A percentile compares a stretch with the other conserved stretches of the same genome.
These are phyloP conservation scores for Cardiocondyla obscurior DNA, from an alignment of 1,140 invertebrate species.

Conservation along the genomic window DNA sequence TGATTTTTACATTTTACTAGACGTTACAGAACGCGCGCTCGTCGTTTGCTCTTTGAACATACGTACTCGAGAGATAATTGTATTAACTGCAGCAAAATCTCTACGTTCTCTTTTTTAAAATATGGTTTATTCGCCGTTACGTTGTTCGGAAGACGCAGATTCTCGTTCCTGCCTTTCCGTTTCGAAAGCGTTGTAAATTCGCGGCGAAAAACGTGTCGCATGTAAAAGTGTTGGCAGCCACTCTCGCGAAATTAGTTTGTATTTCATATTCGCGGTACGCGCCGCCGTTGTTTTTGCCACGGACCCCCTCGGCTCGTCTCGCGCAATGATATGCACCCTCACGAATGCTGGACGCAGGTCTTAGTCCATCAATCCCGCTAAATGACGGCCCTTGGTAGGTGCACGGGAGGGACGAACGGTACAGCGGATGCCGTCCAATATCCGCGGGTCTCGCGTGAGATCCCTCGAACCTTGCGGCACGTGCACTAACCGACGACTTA, in stretches of 20 bases:
- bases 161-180: too few relatives aligned
- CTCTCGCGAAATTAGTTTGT: neutral
- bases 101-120: too few relatives aligned
- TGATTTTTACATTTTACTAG: too few relatives aligned
- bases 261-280: neutral
- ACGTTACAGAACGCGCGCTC: too few relatives aligned
- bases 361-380: slow-evolving; percentile 64
- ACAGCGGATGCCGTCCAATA: slow-evolving; percentile 38
- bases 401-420: neutral
- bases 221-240: neutral
- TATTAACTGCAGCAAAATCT: too few relatives aligned
- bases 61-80: too few relatives aligned
- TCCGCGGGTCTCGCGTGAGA: slow-evolving; percentile 12
- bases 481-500: slow-evolving; percentile 56
- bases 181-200: too few relatives aligned
- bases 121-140: too few relatives aligned
- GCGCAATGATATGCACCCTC: slow-evolving; percentile 67
- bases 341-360: slow-evolving; percentile 27
- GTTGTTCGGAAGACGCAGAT: too few relatives aligned
- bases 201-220: neutral
- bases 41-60: too few relatives aligned
- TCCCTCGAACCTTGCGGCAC: slow-evolving; percentile 39
- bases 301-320: neutral
- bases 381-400: slow-evolving; percentile 23
- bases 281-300: slow-evolving; percentile 16